Evolutionary conservation across 2,888 invertebrate genomes (phyloP).

Genomic region (Mesoligia furuncula): DNA sequence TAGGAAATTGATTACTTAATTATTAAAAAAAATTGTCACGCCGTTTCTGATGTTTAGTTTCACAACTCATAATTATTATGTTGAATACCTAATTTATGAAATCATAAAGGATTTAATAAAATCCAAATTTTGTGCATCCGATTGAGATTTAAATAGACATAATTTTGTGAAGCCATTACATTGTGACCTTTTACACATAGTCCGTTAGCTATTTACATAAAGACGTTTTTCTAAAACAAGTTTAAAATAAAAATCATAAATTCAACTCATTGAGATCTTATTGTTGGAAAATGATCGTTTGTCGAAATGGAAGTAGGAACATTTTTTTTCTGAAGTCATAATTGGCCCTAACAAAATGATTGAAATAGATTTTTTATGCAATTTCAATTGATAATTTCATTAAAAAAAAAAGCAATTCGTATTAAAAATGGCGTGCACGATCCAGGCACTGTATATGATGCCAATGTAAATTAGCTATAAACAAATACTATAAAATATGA

Average conservation of each 20-base stretch:
- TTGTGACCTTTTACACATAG: conserved; percentile 12
- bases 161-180: conserved; percentile 3
- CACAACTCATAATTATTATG: background rate
- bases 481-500: conserved; percentile 17
- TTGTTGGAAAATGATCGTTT: background rate
- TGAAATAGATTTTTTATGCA: background rate
- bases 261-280: conserved; percentile 52
- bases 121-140: conserved; percentile 47
- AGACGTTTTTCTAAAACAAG: conserved; percentile 12
- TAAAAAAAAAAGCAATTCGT: background rate
- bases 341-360: background rate
- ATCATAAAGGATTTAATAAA: conserved; percentile 47
- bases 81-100: background rate
- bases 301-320: conserved; percentile 42
- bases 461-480: conserved; percentile 6
- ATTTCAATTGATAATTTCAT: background rate
- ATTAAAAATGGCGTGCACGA: conserved; percentile 13
- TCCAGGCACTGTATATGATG: conserved; percentile 16
- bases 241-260: conserved; percentile 36
- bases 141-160: background rate
- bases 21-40: background rate
- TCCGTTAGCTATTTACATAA: conserved; percentile 23
- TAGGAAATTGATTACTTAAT: background rate
- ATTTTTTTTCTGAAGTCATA: conserved; percentile 22
- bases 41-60: background rate